Base-by-base conservation (phyloP, 2,113 vertebrate genomes). In the Salvelinus namaycush region DNA sequence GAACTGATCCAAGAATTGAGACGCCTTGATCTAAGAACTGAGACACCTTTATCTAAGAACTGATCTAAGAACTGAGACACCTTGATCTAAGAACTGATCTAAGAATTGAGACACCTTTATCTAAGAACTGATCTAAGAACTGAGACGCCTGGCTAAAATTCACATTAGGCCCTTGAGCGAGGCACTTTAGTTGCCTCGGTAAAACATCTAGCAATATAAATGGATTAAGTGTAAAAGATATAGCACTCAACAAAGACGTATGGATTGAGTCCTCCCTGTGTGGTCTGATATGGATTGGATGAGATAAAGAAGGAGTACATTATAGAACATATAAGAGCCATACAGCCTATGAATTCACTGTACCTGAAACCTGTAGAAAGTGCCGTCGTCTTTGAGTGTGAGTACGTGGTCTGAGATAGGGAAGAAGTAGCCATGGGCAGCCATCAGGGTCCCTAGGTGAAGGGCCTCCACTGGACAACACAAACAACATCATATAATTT, bases 401-500 rank as follows among this genome's bases (percentile, higher is more conserved):
- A 95, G 89, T 79, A 95, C 94, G 12, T 95, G 95, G 68, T 95
- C 95, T 74, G 95, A 95, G 84, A 95, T 95, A 3, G 95, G 95
- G 79, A 95, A 95, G 90, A 95, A 95, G 89, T 95, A 95, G n/a
- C 94, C 95, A 5, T 95, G 94, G 31, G 95, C 94, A 65, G 95
- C 94, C 94, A 95, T 95, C 67, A 34, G 29, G 11, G 29, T 68
- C 12, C 67, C 67, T 13, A 31, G 5, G 67, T 31, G 29, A 3
- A 34, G 31, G 67, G 67, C 67, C 18, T 18, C 29, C 29, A 34
- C 31, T 31, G 31, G 5, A 39, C 67, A 62, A 62, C 59, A 62
- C 13, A 13, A n/a, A 62, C 59, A 22, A 24, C 20, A 22, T 16
- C 8, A 44, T 26, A 22, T 65, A 0, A 11, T 44, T 44, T 44